Evolutionary conservation across 1,140 invertebrate genomes (phyloP).

Genomic region (Cataglyphis hispanica): DNA sequence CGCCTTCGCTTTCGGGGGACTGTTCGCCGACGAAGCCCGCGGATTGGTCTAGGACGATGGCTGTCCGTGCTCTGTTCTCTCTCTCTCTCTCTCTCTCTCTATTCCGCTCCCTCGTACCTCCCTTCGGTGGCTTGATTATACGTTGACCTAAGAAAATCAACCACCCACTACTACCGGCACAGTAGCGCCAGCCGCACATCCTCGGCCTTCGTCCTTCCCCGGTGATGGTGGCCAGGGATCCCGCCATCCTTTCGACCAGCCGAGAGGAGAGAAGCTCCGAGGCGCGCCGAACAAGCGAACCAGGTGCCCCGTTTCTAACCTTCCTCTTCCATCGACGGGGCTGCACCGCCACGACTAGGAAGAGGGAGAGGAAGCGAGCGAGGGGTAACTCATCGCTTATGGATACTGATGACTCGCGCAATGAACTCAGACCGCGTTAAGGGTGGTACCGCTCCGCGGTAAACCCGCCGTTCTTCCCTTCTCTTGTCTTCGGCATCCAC

Average conservation of each 20-base stretch:
- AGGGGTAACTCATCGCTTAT: constrained; percentile 86
- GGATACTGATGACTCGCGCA: constrained; percentile 87
- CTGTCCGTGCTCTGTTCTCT: constrained; percentile 61
- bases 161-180: constrained; percentile 77
- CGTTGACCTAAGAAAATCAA: constrained; percentile 87
- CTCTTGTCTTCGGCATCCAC: constrained; percentile 69
- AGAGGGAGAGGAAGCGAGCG: constrained; percentile 62
- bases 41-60: constrained; percentile 76
- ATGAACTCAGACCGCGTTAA: constrained; percentile 84
- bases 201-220: constrained; percentile 78
- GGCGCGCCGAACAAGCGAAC: constrained; percentile 81
- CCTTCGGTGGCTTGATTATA: constrained; percentile 83
- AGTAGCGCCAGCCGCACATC: constrained; percentile 68
- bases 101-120: constrained; percentile 55
- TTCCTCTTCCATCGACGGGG: constrained; percentile 50
- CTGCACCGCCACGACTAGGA: background rate
- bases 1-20: constrained; percentile 65
- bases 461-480: constrained; percentile 68
- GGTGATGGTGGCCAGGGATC: constrained; percentile 60
- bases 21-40: constrained; percentile 72
- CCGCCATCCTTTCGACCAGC: constrained; percentile 66
- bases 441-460: constrained; percentile 76
- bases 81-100: constrained; percentile 27
- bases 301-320: constrained; percentile 80
- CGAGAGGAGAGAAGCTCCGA: constrained; percentile 64